Base-by-base conservation (phyloP, 2,888 invertebrate species). In the Nycteola revayana region DNA sequence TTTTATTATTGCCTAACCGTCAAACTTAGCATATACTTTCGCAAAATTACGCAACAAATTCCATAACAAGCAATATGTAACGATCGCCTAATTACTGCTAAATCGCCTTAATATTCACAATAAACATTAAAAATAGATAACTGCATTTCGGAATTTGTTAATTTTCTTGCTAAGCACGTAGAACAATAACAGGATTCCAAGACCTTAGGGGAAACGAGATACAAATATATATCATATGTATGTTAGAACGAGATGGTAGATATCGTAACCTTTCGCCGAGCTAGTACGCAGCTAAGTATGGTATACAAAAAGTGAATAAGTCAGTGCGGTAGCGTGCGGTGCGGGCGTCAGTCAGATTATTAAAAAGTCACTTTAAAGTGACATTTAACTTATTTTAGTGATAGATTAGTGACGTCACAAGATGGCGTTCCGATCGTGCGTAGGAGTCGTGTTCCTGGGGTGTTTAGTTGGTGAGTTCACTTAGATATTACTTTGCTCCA, bases 111-210 rank as follows among this genome's bases (percentile, higher is more conserved):
- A n/a, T 7, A 7, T 21, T 21, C 2, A 21, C 3, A 7, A 21
- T 21, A 21, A 5, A 21, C 7, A 14, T 14, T 37, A 28, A 34
- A 45, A 49, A 45, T 32, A 40, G 36, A 58, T 66, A 61, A 60
- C 54, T 44, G 54, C 60, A 58, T 61, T 65, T 53, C 32, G 28
- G 35, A 36, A 54, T 51, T 57, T 53, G 59, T 61, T 68, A 76
- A 77, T 83, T 78, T 56, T 68, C 72, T 83, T 80, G 74, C 80
- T 67, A 63, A 75, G 72, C 83, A 81, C 77, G 84, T 82, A 76
- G 56, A 73, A 75, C 68, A 70, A 81, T 84, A 86, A 87, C 85
- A 83, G 83, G 86, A 85, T 84, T 62, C 67, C 44, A 66, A 67
- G 64, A 46, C 34, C 32, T 58, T 34, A 22, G 42, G 44, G 11